A percentile compares a stretch with the other conserved stretches of the same genome.
These are phyloP conservation scores for Penaeus vannamei DNA, from an alignment of 1,140 invertebrate genomes.

Conservation along the genomic window DNA sequence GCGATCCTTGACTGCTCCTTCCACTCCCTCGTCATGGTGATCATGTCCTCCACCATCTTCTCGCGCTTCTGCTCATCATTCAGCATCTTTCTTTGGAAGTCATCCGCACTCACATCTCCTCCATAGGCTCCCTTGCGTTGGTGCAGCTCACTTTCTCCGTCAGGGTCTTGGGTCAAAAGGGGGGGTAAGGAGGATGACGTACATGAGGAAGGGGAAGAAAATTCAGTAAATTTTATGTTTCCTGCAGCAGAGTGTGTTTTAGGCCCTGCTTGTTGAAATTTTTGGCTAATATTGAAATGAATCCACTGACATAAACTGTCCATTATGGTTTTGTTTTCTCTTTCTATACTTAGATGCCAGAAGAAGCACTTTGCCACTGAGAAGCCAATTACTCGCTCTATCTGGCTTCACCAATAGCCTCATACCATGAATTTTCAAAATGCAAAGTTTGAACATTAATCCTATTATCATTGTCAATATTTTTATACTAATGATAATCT, in stretches of 20 bases:
- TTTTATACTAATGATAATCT: too few species aligned
- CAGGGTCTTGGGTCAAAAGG: slow-evolving; percentile 69
- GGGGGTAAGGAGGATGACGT: background rate
- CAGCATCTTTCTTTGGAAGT: slow-evolving; percentile 42
- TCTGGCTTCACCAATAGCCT: too few species aligned
- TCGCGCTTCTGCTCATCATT: slow-evolving; percentile 73
- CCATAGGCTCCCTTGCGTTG: slow-evolving; percentile 67
- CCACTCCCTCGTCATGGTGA: slow-evolving; percentile 86
- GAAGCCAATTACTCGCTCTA: too few species aligned
- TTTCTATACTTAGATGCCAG: too few species aligned
- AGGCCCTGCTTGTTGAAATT: background rate
- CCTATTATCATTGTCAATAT: too few species aligned
- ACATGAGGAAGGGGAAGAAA: background rate
- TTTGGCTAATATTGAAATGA: background rate
- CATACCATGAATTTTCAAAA: too few species aligned
- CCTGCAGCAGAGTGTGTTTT: background rate
- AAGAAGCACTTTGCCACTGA: too few species aligned
- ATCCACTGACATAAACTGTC: too few species aligned
- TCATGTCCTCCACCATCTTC: slow-evolving; percentile 93
- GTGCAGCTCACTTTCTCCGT: slow-evolving; percentile 69
- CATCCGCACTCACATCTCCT: slow-evolving; percentile 58
- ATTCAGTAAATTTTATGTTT: background rate
- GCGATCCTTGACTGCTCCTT: slow-evolving; percentile 91
- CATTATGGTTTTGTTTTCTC: too few species aligned
- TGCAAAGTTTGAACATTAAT: too few species aligned